Evolutionary conservation across 2,888 invertebrate species (phyloP).

Genomic region (Hydrotaea cyrtoneurina): DNA sequence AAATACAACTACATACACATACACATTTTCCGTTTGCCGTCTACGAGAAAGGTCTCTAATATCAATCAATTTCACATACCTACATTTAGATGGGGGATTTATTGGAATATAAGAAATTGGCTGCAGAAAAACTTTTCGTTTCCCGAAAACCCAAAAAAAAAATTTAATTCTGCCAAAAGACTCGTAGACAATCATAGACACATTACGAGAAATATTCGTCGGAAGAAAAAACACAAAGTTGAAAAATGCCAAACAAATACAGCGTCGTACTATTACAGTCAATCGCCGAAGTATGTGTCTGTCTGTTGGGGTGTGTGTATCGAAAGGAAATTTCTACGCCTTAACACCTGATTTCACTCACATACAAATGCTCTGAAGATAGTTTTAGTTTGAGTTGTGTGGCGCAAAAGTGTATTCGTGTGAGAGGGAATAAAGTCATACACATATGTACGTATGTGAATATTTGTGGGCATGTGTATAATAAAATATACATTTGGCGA

Average conservation of each 20-base stretch:
- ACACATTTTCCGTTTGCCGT: conserved; percentile 14
- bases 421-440: background rate
- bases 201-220: conserved; percentile 31
- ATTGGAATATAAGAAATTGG: conserved; percentile 33
- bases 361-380: conserved; percentile 35
- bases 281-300: background rate
- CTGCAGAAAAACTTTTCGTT: conserved; percentile 22
- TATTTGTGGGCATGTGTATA: conserved; percentile 41
- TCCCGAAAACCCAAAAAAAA: conserved; percentile 37
- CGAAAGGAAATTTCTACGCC: conserved; percentile 46
- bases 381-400: conserved; percentile 10
- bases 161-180: conserved; percentile 48
- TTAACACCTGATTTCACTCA: conserved; percentile 67
- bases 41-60: conserved; percentile 49
- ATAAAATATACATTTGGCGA: conserved; percentile 50
- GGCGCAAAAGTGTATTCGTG: conserved; percentile 13
- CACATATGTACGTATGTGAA: background rate
- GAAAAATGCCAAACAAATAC: conserved; percentile 6
- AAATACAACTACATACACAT: conserved; percentile 41
- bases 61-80: conserved; percentile 58
- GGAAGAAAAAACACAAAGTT: background rate
- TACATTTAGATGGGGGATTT: background rate
- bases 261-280: background rate
- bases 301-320: background rate
- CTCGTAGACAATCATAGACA: conserved; percentile 17